These are phyloP conservation scores for Eremobia ochroleuca DNA, from an alignment of 2,888 invertebrate genomes.

Conservation along the genomic window DNA sequence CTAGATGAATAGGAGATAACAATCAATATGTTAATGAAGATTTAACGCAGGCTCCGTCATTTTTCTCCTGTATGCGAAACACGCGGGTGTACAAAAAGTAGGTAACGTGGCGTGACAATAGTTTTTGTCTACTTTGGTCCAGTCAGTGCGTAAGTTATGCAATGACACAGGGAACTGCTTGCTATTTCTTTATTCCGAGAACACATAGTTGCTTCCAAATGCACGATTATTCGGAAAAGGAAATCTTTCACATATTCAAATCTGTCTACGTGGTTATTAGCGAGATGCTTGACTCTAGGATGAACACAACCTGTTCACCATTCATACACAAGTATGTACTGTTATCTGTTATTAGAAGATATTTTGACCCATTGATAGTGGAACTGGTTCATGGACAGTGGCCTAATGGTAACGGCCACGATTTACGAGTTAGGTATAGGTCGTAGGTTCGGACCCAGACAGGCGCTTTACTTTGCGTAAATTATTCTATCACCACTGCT, in stretches of 20 bases:
- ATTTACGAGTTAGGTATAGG: background rate
- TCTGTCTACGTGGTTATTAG: conserved; percentile 27
- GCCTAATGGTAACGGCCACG: background rate
- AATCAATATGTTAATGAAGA: conserved; percentile 89
- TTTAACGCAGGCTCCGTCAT: conserved; percentile 81
- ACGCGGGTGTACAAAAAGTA: conserved; percentile 82
- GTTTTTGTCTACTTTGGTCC: conserved; percentile 77
- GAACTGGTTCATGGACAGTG: conserved; percentile 13
- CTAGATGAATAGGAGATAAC: conserved; percentile 85
- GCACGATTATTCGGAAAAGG: conserved; percentile 58
- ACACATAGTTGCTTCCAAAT: conserved; percentile 64
- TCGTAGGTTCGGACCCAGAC: background rate
- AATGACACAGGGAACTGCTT: conserved; percentile 75
- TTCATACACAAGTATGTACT: conserved; percentile 7
- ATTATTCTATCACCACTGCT: background rate
- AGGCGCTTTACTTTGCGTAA: too few species aligned
- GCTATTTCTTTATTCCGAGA: conserved; percentile 70
- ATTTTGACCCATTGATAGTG: conserved; percentile 21
- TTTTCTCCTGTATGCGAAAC: conserved; percentile 84
- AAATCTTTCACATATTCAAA: conserved; percentile 61
- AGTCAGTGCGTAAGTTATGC: conserved; percentile 78
- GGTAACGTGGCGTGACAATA: conserved; percentile 80
- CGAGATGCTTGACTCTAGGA: conserved; percentile 21
- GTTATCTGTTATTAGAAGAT: background rate
- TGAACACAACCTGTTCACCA: conserved; percentile 22